These are phyloP conservation scores for Gymnocephalus cernua DNA, from an alignment of 2,113 vertebrate genomes.

Conservation along the genomic window DNA sequence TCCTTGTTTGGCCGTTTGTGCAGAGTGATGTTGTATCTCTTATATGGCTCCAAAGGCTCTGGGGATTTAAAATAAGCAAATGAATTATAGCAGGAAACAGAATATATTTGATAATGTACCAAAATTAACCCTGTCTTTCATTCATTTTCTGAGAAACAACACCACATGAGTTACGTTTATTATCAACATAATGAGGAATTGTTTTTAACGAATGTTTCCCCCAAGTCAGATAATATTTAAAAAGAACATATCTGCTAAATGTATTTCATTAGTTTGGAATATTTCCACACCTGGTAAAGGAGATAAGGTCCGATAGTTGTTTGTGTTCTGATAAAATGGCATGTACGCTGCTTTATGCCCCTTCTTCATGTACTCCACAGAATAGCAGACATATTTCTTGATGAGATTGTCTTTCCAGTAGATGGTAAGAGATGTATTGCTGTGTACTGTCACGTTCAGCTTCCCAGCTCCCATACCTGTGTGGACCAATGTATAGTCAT, in stretches of 20 bases:
- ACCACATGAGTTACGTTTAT: not conserved
- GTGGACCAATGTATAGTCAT: not conserved
- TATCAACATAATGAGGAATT: not conserved
- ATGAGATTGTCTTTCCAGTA: slow-evolving; percentile 61
- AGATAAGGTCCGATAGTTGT: slow-evolving; percentile 21
- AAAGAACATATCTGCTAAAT: not conserved
- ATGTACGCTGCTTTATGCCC: not conserved
- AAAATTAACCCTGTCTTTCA: too few relatives aligned
- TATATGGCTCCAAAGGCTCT: slow-evolving; percentile 80
- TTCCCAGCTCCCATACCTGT: slow-evolving; percentile 37
- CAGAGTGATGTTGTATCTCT: slow-evolving; percentile 80
- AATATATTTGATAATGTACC: not conserved
- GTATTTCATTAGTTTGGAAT: not conserved
- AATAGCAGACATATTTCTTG: slow-evolving; percentile 71
- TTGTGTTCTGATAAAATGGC: slow-evolving; percentile 51
- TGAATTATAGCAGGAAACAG: not conserved
- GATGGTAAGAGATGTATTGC: slow-evolving; percentile 58
- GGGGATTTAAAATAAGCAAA: not conserved
- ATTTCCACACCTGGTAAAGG: slow-evolving; percentile 43
- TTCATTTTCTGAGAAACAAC: not conserved
- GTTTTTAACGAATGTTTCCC: too few relatives aligned
- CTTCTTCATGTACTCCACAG: slow-evolving; percentile 74
- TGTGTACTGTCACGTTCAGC: slow-evolving; percentile 69
- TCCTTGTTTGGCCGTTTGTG: slow-evolving; percentile 67
- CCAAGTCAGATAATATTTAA: not conserved